phyloP scores from a whole-genome alignment of 1,140 invertebrate genomes.

The Tachypleus tridentatus region DNA sequence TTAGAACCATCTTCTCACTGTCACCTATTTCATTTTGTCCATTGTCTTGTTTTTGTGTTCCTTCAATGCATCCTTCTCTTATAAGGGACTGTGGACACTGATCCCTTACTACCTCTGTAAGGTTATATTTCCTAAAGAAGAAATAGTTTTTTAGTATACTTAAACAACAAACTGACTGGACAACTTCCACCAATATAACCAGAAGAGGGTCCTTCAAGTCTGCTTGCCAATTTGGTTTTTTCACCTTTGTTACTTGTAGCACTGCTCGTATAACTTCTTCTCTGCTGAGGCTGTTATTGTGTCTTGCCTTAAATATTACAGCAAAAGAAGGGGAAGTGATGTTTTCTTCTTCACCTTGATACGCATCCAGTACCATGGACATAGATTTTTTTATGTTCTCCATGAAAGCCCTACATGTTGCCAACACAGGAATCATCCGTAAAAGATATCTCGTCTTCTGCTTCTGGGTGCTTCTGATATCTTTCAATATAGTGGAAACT shows the following conservation, averaged over 20 bases:
- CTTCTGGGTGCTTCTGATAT: conserved; percentile 50
- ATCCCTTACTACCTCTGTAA: conserved; percentile 23
- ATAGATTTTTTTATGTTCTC: conserved; percentile 55
- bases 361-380: conserved; percentile 52
- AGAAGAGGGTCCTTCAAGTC: conserved; percentile 29
- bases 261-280: conserved; percentile 36
- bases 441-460: conserved; percentile 58
- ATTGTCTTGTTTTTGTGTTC: no score
- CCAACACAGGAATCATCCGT: conserved; percentile 63
- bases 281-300: conserved; percentile 56
- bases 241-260: conserved; percentile 23
- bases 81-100: no score
- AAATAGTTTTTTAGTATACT: conserved; percentile 31
- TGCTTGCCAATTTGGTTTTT: conserved; percentile 26
- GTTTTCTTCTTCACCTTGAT: conserved; percentile 46
- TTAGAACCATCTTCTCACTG: no score
- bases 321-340: conserved; percentile 52
- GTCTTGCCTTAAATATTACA: conserved; percentile 65
- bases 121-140: conserved; percentile 34
- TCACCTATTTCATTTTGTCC: no score
- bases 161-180: conserved; percentile 32
- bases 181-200: conserved; percentile 31
- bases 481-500: conserved; percentile 53
- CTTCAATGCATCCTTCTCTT: no score
- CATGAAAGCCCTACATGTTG: conserved; percentile 61